A percentile compares a stretch with the other conserved stretches of the same genome.
Conservation (phyloP, 2,888 invertebrate genomes). For the Cheilosia pagana region DNA sequence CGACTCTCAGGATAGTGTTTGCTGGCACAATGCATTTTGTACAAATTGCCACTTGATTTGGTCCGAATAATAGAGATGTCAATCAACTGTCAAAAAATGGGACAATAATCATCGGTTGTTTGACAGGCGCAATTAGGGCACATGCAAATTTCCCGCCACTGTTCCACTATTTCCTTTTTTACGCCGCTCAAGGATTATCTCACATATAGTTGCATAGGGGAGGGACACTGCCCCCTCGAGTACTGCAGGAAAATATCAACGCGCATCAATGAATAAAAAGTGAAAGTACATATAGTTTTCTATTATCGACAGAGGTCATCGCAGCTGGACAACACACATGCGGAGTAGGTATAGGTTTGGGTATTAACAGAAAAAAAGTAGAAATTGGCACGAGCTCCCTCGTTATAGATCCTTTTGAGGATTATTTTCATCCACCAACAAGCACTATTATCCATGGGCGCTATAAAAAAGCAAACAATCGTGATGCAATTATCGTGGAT, state of each 20-base stretch:
- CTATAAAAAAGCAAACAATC: slow-evolving; percentile 60
- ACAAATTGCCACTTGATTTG: slow-evolving; percentile 80
- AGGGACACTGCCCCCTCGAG: slow-evolving; percentile 36
- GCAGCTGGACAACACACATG: slow-evolving; percentile 71
- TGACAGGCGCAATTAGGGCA: slow-evolving; percentile 72
- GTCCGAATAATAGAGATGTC: slow-evolving; percentile 80
- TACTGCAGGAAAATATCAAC: slow-evolving; percentile 26
- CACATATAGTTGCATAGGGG: slow-evolving; percentile 38
- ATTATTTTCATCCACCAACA: slow-evolving; percentile 66
- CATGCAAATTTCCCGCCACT: slow-evolving; percentile 72
- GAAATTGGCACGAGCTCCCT: slow-evolving; percentile 68
- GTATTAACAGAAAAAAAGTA: slow-evolving; percentile 20
- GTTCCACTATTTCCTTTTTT: slow-evolving; percentile 50
- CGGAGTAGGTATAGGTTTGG: slow-evolving; percentile 13
- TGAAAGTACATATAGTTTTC: slow-evolving; percentile 50
- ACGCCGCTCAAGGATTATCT: slow-evolving; percentile 59
- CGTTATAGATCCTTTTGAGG: slow-evolving; percentile 42
- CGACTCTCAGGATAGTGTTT: not conserved
- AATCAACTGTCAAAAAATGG: slow-evolving; percentile 80
- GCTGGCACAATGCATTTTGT: slow-evolving; percentile 68
- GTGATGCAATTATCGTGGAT: slow-evolving; percentile 37
- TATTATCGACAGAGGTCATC: slow-evolving; percentile 71
- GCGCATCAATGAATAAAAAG: slow-evolving; percentile 69
- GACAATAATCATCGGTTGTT: slow-evolving; percentile 67
- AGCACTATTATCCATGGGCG: slow-evolving; percentile 28